A percentile compares a stretch with the other conserved stretches of the same genome.
Evolutionary conservation across 2,113 vertebrate species (phyloP).

Genomic region (Aythya baeri): DNA sequence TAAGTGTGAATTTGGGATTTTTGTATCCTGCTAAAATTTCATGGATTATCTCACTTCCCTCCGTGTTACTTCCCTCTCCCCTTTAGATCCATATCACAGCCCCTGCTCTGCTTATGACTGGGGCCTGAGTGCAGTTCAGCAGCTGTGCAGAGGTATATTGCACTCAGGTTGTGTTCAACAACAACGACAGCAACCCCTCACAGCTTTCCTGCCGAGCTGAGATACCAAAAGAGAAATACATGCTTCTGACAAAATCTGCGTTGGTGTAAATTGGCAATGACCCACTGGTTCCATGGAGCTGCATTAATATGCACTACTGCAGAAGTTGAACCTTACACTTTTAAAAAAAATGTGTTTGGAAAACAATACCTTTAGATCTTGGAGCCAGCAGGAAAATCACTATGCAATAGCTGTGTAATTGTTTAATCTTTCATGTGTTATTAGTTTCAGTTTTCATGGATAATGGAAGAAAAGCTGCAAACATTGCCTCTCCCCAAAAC

Average conservation of each 20-base stretch:
- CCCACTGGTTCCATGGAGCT: background rate
- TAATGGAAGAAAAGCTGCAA: background rate
- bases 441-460: background rate
- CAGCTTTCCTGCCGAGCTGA: background rate
- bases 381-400: background rate
- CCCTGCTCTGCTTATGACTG: background rate
- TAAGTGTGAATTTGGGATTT: background rate
- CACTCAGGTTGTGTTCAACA: rapidly evolving
- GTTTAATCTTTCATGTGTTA: background rate
- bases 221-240: background rate
- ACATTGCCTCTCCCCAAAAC: background rate
- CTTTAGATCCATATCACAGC: background rate
- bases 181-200: background rate
- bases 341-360: background rate
- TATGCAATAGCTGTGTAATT: background rate
- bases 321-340: background rate
- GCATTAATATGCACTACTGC: background rate
- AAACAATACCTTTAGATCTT: background rate
- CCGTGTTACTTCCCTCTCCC: background rate
- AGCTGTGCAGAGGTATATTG: background rate
- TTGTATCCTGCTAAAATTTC: background rate
- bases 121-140: background rate
- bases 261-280: background rate
- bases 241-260: background rate
- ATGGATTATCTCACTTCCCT: background rate